phyloP scores from a whole-genome alignment of 2,113 vertebrate species.

The Podilymbus podiceps region DNA sequence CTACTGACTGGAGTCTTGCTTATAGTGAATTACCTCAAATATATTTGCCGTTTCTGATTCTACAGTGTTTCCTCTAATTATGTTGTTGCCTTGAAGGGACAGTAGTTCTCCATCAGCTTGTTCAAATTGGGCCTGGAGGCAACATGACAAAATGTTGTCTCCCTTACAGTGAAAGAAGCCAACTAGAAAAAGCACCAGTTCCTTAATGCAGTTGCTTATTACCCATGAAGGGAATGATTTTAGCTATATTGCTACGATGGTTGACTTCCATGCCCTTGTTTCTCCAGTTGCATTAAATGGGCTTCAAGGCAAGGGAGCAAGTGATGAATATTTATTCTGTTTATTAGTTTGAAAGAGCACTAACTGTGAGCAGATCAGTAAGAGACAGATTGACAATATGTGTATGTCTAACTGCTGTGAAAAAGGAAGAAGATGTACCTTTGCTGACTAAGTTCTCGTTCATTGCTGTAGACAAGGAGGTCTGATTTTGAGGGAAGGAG shows the following conservation, averaged over 20 bases:
- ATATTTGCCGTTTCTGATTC: constrained; percentile 62
- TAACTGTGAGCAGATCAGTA: neutral
- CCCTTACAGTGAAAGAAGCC: neutral
- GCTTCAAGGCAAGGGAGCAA: neutral
- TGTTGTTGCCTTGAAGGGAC: constrained; percentile 60
- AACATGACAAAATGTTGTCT: constrained; percentile 22
- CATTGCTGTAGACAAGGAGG: neutral
- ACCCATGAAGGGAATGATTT: neutral
- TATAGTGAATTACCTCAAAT: constrained; percentile 70
- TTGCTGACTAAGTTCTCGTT: neutral
- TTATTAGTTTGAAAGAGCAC: neutral
- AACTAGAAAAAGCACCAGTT: neutral
- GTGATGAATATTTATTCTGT: neutral
- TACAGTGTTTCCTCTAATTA: constrained; percentile 68
- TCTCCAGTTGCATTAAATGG: neutral
- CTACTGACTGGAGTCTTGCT: constrained; percentile 37
- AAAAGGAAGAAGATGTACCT: neutral
- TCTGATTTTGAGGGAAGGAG: neutral
- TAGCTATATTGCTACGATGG: neutral
- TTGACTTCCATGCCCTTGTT: neutral
- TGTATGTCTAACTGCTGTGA: neutral
- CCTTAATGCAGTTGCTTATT: neutral
- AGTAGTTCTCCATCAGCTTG: constrained; percentile 61
- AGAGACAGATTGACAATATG: neutral
- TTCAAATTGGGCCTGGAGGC: constrained; percentile 56